These are phyloP conservation scores for Catharus fuscescens DNA, from an alignment of 2,113 vertebrate genomes.

Conservation along the genomic window DNA sequence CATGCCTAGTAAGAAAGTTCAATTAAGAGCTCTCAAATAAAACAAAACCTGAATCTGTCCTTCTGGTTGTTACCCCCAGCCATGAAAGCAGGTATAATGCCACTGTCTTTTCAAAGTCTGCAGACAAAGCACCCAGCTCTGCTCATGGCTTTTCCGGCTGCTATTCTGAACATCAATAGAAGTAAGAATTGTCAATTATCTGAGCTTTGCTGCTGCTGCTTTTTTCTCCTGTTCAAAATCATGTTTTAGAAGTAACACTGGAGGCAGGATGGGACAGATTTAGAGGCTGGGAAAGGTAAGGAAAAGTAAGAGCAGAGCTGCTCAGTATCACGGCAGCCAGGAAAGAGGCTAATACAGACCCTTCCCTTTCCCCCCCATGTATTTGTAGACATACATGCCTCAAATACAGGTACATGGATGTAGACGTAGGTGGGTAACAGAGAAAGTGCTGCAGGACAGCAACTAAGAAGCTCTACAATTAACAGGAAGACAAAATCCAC, in stretches of 20 bases:
- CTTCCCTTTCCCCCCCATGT: background rate
- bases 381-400: background rate
- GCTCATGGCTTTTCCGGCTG: background rate
- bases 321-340: background rate
- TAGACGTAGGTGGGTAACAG: background rate
- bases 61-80: background rate
- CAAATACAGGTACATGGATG: accelerated
- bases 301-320: background rate
- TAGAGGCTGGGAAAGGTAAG: background rate
- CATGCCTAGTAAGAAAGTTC: background rate
- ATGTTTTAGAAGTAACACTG: background rate
- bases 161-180: conserved; percentile 17
- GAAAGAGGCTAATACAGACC: background rate
- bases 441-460: background rate
- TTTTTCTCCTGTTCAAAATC: conserved; percentile 17
- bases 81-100: background rate
- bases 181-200: conserved; percentile 5
- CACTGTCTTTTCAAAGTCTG: conserved; percentile 4
- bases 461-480: background rate
- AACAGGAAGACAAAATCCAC: background rate
- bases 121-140: conserved; percentile 9
- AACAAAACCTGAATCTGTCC: background rate
- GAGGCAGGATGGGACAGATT: conserved; percentile 1
- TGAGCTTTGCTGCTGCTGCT: background rate
- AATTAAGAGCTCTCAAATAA: background rate